A percentile compares a stretch with the other conserved stretches of the same genome.
phyloP scores from a whole-genome alignment of 2,113 vertebrate species.

The Colistium nudipinnis region DNA sequence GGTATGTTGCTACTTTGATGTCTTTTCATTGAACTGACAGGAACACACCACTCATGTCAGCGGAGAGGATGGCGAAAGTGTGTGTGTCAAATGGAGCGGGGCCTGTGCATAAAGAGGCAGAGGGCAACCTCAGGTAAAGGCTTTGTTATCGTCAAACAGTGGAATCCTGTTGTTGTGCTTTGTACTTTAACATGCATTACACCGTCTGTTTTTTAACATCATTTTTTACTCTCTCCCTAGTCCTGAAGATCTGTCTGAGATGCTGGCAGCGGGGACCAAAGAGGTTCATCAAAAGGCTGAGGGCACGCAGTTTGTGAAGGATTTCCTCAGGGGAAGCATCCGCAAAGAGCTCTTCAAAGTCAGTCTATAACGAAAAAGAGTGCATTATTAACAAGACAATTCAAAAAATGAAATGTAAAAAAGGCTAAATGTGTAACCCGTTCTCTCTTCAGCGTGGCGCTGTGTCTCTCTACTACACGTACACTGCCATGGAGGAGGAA shows the following conservation, averaged over 20 bases:
- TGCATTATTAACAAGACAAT: background rate
- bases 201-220: background rate
- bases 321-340: slow-evolving; percentile 93
- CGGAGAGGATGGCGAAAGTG: slow-evolving; percentile 65
- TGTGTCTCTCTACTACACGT: slow-evolving; percentile 92
- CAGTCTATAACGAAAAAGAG: slow-evolving; percentile 15
- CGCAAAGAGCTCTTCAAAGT: slow-evolving; percentile 95
- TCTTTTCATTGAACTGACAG: slow-evolving; percentile 3
- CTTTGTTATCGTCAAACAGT: background rate
- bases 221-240: slow-evolving; percentile 64
- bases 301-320: slow-evolving; percentile 95
- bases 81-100: slow-evolving; percentile 63
- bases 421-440: too few relatives aligned
- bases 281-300: slow-evolving; percentile 93
- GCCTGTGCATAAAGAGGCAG: slow-evolving; percentile 56
- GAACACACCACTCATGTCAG: slow-evolving; percentile 41
- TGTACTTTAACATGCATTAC: background rate
- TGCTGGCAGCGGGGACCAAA: slow-evolving; percentile 94
- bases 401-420: background rate
- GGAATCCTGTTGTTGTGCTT: background rate
- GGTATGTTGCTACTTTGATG: background rate
- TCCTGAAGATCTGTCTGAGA: slow-evolving; percentile 90
- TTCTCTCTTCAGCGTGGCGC: slow-evolving; percentile 84
- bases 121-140: slow-evolving; percentile 61
- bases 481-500: slow-evolving; percentile 94